A percentile compares a stretch with the other conserved stretches of the same genome.
phyloP scores from a whole-genome alignment of 2,113 vertebrate species.

The Sus scrofa region T2T-Sscrofa CM000815.6:58136001-58136500 shows the following conservation, averaged over 20 bases:
- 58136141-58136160: background rate
- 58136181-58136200: background rate
- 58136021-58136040: background rate
- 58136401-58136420: background rate
- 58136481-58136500: too few relatives aligned
- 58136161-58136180: background rate
- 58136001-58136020: slow-evolving; percentile 2
- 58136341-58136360: background rate
- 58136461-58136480: too few relatives aligned
- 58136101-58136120: background rate
- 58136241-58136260: background rate
- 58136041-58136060: background rate
- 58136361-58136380: background rate
- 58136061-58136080: background rate
- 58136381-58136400: background rate
- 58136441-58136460: too few relatives aligned
- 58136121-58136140: background rate
- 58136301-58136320: background rate
- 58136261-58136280: background rate
- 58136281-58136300: background rate
- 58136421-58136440: too few relatives aligned
- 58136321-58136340: background rate
- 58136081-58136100: background rate
- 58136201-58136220: background rate
- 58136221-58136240: background rate